Conservation (phyloP, 1,140 invertebrate genomes). For the Melitaea cinxia region DNA sequence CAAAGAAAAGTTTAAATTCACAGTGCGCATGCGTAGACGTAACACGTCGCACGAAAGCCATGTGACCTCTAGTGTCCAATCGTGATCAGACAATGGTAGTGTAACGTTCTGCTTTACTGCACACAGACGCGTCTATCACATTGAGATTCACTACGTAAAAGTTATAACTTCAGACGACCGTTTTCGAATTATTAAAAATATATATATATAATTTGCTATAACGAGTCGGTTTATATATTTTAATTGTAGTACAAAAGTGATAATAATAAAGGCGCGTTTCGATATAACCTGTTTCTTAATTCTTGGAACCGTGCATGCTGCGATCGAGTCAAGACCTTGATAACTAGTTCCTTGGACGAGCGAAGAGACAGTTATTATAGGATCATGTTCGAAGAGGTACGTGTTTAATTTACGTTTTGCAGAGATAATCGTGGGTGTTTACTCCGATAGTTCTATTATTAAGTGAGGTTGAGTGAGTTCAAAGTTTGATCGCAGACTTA, state of each 20-base stretch:
- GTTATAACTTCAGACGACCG: slow-evolving; percentile 43
- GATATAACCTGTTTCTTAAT: slow-evolving; percentile 70
- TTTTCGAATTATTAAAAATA: slow-evolving; percentile 25
- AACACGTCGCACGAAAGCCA: slow-evolving; percentile 54
- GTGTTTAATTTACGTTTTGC: slow-evolving; percentile 75
- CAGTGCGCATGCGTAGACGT: slow-evolving; percentile 63
- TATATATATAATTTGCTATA: slow-evolving; percentile 23
- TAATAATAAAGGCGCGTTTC: slow-evolving; percentile 45
- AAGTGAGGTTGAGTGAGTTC: slow-evolving; percentile 66
- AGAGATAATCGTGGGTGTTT: slow-evolving; percentile 62
- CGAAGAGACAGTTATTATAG: slow-evolving; percentile 80
- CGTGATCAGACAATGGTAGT: slow-evolving; percentile 46
- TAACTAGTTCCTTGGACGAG: slow-evolving; percentile 81
- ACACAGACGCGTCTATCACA: slow-evolving; percentile 46
- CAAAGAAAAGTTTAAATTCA: slow-evolving; percentile 58
- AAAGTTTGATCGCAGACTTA: slow-evolving; percentile 55
- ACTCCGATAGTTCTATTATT: slow-evolving; percentile 35
- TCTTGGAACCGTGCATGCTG: slow-evolving; percentile 73
- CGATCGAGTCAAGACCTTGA: slow-evolving; percentile 80
- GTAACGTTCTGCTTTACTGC: slow-evolving; percentile 47
- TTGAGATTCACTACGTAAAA: slow-evolving; percentile 43
- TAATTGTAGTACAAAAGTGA: slow-evolving; percentile 12
- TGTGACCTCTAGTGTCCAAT: slow-evolving; percentile 63
- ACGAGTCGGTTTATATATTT: slow-evolving; percentile 31
- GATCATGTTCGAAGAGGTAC: slow-evolving; percentile 81